phyloP scores from a whole-genome alignment of 2,888 invertebrate genomes.

The Nemotelus nigrinus region DNA sequence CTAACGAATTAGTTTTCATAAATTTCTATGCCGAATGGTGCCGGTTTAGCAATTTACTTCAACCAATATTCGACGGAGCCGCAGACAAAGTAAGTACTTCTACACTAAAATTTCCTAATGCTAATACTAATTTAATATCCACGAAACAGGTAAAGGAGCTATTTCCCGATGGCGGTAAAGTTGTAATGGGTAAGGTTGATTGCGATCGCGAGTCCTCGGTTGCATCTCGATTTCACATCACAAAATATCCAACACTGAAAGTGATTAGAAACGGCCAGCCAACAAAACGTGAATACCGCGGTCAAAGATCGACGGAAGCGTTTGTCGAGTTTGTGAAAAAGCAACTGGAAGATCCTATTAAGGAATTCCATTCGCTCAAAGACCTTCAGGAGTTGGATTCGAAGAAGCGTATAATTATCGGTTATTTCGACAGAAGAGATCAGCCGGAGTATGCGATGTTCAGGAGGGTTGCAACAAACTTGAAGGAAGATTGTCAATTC shows the following conservation, averaged over 20 bases:
- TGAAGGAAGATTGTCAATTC: constrained; percentile 96
- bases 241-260: constrained; percentile 98
- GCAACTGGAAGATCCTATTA: constrained; percentile 86
- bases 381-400: constrained; percentile 81
- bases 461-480: constrained; percentile 82
- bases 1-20: constrained; percentile 95
- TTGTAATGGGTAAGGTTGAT: constrained; percentile 96
- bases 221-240: constrained; percentile 92
- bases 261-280: constrained; percentile 89
- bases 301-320: constrained; percentile 89
- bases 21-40: constrained; percentile 99
- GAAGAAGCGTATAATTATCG: constrained; percentile 87
- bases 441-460: constrained; percentile 84
- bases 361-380: constrained; percentile 77
- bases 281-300: constrained; percentile 91
- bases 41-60: constrained; percentile 95
- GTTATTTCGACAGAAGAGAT: constrained; percentile 85
- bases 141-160: constrained; percentile 67
- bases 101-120: constrained; percentile 4
- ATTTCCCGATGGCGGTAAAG: constrained; percentile 83
- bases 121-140: constrained; percentile 17
- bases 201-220: constrained; percentile 92
- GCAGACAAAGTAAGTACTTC: constrained; percentile 77
- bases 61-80: constrained; percentile 96
- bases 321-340: constrained; percentile 88